Evolutionary conservation across 2,888 invertebrate genomes (phyloP).

Genomic region (Ornithoptera priamus): DNA sequence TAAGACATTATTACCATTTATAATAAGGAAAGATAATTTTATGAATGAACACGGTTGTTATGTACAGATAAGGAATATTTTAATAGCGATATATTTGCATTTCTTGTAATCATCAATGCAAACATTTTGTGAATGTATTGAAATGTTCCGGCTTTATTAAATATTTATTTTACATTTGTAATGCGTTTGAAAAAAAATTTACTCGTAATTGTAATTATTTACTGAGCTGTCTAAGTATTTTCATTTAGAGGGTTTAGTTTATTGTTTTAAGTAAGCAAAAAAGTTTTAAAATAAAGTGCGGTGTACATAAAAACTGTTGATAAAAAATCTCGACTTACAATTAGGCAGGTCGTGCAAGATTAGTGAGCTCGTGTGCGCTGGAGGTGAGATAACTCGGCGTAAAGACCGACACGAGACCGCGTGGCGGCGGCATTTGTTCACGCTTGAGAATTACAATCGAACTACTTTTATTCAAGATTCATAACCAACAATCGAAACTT

Average conservation of each 20-base stretch:
- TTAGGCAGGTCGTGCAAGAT: constrained; percentile 18
- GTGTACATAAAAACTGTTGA: constrained; percentile 22
- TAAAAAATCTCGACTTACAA: constrained; percentile 9
- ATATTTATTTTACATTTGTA: background rate
- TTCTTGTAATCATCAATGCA: background rate
- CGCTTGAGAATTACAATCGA: constrained; percentile 35
- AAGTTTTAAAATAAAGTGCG: background rate
- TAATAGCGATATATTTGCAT: background rate
- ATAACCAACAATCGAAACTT: constrained; percentile 8
- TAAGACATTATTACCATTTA: constrained; percentile 7
- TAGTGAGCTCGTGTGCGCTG: constrained; percentile 21
- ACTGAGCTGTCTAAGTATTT: background rate
- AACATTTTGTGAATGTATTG: constrained; percentile 5
- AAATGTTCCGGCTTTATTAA: constrained; percentile 17
- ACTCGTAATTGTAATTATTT: background rate
- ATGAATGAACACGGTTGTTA: constrained; percentile 7
- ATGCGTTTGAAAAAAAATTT: no score
- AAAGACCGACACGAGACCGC: constrained; percentile 53
- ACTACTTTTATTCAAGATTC: constrained; percentile 27
- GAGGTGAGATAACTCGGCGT: constrained; percentile 42
- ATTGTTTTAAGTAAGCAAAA: background rate
- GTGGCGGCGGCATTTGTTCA: constrained; percentile 50
- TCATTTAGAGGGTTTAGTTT: background rate
- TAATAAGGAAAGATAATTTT: constrained; percentile 11
- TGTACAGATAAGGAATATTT: constrained; percentile 9